phyloP scores from a whole-genome alignment of 2,113 vertebrate species.

The Turnix velox region DNA sequence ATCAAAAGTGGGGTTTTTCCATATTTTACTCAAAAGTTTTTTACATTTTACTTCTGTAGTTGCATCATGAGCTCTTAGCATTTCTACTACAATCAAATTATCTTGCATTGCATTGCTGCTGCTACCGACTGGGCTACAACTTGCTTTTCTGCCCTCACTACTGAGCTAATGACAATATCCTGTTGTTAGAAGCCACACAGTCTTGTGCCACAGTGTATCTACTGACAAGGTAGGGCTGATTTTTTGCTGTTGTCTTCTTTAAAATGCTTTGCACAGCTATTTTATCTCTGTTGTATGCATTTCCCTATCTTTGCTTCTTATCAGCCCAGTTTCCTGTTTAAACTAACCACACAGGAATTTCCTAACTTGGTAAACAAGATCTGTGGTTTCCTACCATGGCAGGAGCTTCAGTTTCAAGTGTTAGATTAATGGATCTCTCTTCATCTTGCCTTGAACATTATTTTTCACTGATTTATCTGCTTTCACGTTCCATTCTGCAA shows the following conservation, averaged over 20 bases:
- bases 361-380: slow-evolving; percentile 17
- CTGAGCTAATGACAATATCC: background rate
- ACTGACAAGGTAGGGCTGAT: background rate
- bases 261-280: background rate
- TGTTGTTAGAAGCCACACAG: background rate
- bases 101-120: background rate
- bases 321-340: slow-evolving; percentile 52
- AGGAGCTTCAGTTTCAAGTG: background rate
- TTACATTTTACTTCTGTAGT: background rate
- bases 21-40: background rate
- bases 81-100: background rate
- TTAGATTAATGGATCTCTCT: background rate
- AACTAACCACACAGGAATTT: slow-evolving; percentile 9
- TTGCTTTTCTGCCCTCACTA: background rate
- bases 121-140: background rate
- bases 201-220: background rate
- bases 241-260: background rate
- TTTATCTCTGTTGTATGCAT: background rate
- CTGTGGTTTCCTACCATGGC: slow-evolving; percentile 25
- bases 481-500: background rate
- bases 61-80: background rate
- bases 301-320: slow-evolving; percentile 39
- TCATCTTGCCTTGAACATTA: background rate
- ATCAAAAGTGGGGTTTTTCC: background rate
- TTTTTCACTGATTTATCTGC: background rate